Evolutionary conservation across 2,888 invertebrate genomes (phyloP).

Genomic region (Tachina fera): DNA sequence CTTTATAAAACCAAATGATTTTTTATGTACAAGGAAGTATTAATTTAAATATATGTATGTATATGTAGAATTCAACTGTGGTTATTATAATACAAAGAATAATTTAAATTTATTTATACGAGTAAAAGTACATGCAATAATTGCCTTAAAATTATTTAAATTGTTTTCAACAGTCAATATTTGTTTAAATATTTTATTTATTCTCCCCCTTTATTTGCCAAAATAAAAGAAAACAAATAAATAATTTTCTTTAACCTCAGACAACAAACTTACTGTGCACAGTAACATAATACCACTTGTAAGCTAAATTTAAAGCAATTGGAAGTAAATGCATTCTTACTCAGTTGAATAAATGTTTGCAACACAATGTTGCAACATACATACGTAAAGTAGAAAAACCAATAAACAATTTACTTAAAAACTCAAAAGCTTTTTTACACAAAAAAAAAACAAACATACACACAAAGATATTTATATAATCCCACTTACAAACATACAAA

Average conservation of each 20-base stretch:
- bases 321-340: slow-evolving; percentile 28
- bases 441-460: slow-evolving; percentile 1
- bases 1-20: too few species aligned
- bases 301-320: slow-evolving; percentile 47
- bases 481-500: too few species aligned
- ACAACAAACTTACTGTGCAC: slow-evolving; percentile 46
- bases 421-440: slow-evolving; percentile 35
- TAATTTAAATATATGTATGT: not conserved
- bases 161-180: slow-evolving; percentile 1
- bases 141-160: slow-evolving; percentile 29
- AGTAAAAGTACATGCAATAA: slow-evolving; percentile 42
- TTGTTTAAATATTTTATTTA: not conserved
- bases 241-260: slow-evolving; percentile 22
- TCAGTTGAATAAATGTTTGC: slow-evolving; percentile 12
- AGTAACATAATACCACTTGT: slow-evolving; percentile 51
- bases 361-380: slow-evolving; percentile 40
- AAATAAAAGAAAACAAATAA: not conserved
- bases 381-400: slow-evolving; percentile 33
- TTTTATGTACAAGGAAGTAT: too few species aligned
- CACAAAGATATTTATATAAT: not conserved
- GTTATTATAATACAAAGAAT: not conserved
- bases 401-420: slow-evolving; percentile 49
- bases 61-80: slow-evolving; percentile 8
- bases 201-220: slow-evolving; percentile 1
- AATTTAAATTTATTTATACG: slow-evolving; percentile 8